Percentiles rank a stretch among this genome's conserved stretches.
Evolutionary conservation across 2,888 invertebrate genomes (phyloP).

Genomic region (Hymenopus coronatus): DNA sequence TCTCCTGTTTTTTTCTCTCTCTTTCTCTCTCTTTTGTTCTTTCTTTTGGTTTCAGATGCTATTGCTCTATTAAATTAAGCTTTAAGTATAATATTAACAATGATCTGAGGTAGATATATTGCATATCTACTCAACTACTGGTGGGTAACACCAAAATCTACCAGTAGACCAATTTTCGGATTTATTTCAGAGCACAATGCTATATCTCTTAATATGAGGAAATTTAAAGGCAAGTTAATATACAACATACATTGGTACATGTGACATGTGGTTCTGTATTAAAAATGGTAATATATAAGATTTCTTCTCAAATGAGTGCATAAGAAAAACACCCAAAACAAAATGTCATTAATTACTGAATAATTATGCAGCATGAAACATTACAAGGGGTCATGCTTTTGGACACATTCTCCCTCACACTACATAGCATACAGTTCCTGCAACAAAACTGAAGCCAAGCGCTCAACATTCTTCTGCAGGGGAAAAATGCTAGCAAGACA

Average conservation of each 20-base stretch:
- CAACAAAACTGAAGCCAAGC: constrained; percentile 20
- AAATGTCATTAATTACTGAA: neutral
- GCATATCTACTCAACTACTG: no score
- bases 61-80: no score
- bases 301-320: neutral
- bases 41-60: no score
- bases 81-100: no score
- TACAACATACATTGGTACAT: neutral
- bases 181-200: no score
- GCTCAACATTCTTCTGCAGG: constrained; percentile 20
- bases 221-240: no score
- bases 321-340: neutral
- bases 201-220: no score
- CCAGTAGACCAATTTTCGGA: no score
- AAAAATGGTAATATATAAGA: neutral
- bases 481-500: constrained; percentile 17
- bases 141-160: no score
- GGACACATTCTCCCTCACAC: constrained; percentile 21
- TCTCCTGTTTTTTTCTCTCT: no score
- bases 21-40: no score
- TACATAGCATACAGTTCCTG: constrained; percentile 15
- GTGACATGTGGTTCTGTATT: neutral
- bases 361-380: neutral
- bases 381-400: constrained; percentile 1
- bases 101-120: no score